Evolutionary conservation across 1,140 invertebrate genomes (phyloP).

Genomic region (Tetranychus cinnabarinus): DNA sequence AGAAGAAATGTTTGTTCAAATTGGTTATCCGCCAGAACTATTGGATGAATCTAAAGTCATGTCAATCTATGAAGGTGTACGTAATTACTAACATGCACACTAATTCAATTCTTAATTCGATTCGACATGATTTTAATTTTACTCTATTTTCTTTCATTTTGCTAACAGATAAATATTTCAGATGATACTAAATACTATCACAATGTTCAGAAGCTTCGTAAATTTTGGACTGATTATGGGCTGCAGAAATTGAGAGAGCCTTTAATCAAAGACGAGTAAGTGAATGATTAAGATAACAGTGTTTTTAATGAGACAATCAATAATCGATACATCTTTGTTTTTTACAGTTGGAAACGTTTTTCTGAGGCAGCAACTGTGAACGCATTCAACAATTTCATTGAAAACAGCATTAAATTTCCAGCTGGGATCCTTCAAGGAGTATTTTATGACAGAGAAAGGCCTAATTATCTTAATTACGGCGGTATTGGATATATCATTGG

Average conservation of each 20-base stretch:
- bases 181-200: background rate
- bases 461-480: constrained; percentile 6
- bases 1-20: constrained; percentile 21
- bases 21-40: constrained; percentile 24
- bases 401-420: constrained; percentile 49
- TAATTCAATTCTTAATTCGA: constrained; percentile 23
- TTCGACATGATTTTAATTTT: too few species aligned
- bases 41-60: constrained; percentile 20
- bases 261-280: background rate
- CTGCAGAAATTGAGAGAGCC: background rate
- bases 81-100: background rate
- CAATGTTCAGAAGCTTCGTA: background rate
- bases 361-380: constrained; percentile 47
- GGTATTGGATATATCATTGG: constrained; percentile 15
- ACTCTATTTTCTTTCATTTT: too few species aligned
- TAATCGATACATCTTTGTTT: background rate
- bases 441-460: constrained; percentile 2
- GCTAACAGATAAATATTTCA: too few species aligned
- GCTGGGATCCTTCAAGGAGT: constrained; percentile 68
- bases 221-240: background rate
- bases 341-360: constrained; percentile 36
- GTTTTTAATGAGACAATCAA: background rate
- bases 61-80: constrained; percentile 19
- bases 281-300: background rate
- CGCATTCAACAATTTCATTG: constrained; percentile 52